Evolutionary conservation across 2,888 invertebrate genomes (phyloP), one percentile per base, ranked within the genome.

Genomic region (Orthonevra nobilis): DNA sequence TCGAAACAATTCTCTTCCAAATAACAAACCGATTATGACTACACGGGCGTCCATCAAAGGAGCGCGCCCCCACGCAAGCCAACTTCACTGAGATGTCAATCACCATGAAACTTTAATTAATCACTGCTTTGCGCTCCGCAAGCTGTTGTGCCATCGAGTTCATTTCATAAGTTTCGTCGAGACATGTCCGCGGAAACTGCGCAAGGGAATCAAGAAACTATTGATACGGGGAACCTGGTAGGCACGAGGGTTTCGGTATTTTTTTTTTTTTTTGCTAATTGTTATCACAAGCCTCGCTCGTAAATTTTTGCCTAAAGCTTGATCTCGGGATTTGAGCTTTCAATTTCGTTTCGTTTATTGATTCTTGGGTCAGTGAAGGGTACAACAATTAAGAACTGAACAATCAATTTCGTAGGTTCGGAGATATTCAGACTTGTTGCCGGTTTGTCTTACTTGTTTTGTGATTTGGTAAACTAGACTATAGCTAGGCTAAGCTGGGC

Each of bases 51-150:
- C 20, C 32, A 64, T 70, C 34, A 60, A 38, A 32, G 40, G 38
- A 46, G 23, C 50, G 32, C 32, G 26, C 30, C 14, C 36, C 70
- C 63, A 63, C 72, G 64, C 42, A 19, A 12, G 4, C n/a, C 20
- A 32, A 26, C 14, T 34, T 54, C 17, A 30, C 17, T 20, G 32
- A 38, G 40, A 32, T 66, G 77, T 77, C 77, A 70, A 70, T 77
- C 70, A 77, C 60, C 30, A 70, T 70, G 77, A 64, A 64, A 60
- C 52, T 44, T 44, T 60, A 52, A 60, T 77, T 60, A 60, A 60
- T 54, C 30, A 70, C 58, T 70, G 42, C 9, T 60, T 42, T 10
- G 7, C n/a, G 7, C 40, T 30, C 17, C 23, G 23, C 5, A 23
- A 23, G n/a, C n/a, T n/a, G n/a, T 15, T 32, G 1, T 26, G 7